A percentile compares a stretch with the other conserved stretches of the same genome.
Conservation (phyloP, 2,797 vertebrate genomes). For the Zalophus californianus region DNA sequence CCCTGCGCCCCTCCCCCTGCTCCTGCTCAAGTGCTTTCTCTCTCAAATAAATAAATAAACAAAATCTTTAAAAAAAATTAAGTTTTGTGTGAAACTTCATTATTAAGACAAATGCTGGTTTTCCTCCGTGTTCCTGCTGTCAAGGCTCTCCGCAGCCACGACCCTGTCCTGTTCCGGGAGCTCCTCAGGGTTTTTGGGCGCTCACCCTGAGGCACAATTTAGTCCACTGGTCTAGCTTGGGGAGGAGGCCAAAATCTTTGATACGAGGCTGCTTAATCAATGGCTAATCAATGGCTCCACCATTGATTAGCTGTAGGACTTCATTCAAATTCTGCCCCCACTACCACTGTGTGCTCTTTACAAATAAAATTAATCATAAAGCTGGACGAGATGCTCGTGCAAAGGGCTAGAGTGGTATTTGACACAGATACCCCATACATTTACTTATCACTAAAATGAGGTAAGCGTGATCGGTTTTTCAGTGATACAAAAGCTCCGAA, state of each 20-base stretch:
- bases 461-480: not conserved
- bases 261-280: too few relatives aligned
- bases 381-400: accelerated
- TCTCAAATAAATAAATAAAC: not conserved
- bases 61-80: not conserved
- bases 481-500: accelerated
- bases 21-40: not conserved
- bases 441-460: not conserved
- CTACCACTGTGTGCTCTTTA: not conserved
- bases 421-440: accelerated
- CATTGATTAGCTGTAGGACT: accelerated
- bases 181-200: accelerated
- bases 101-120: not conserved
- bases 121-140: not conserved
- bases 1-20: not conserved
- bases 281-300: too few relatives aligned
- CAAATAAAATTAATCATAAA: not conserved
- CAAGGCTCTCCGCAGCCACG: accelerated
- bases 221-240: not conserved
- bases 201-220: accelerated
- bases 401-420: not conserved
- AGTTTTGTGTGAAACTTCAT: not conserved
- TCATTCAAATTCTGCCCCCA: accelerated
- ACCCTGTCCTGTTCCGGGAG: accelerated
- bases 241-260: not conserved